Percentiles rank a stretch among this genome's conserved stretches.
phyloP scores from a whole-genome alignment of 2,888 invertebrate species.

The Paralinhomoeus sp. region DNA sequence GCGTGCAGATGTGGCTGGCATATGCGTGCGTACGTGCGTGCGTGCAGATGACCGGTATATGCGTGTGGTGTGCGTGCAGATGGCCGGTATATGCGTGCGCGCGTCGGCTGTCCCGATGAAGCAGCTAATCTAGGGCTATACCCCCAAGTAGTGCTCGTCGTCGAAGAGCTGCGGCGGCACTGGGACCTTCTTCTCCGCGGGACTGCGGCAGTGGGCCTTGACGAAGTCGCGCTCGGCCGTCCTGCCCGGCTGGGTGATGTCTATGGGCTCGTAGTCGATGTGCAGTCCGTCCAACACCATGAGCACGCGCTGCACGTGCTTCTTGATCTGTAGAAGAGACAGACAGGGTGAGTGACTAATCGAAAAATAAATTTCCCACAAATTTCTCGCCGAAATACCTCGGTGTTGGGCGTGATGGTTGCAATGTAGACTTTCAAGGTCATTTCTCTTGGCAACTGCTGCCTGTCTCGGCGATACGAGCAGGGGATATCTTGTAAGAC shows the following conservation, averaged over 20 bases:
- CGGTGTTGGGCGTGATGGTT: neutral
- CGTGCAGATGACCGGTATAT: no score
- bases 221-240: slow-evolving; percentile 69
- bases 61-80: no score
- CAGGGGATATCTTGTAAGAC: no score
- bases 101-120: no score
- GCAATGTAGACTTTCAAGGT: neutral
- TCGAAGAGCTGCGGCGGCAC: slow-evolving; percentile 81
- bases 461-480: no score
- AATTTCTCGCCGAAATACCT: neutral
- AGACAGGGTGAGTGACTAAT: no score
- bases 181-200: slow-evolving; percentile 13
- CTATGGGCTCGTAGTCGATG: slow-evolving; percentile 63
- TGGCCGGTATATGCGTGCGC: no score
- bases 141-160: slow-evolving; percentile 70
- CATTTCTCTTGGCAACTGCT: no score
- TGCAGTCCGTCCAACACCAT: slow-evolving; percentile 74
- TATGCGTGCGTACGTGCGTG: no score
- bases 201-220: slow-evolving; percentile 44
- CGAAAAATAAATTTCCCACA: neutral
- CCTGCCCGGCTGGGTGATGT: slow-evolving; percentile 73
- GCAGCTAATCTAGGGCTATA: slow-evolving; percentile 27
- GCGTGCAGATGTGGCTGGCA: no score
- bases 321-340: slow-evolving; percentile 73
- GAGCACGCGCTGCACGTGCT: slow-evolving; percentile 68